Evolutionary conservation across 2,797 vertebrate species (phyloP), one percentile per base, ranked within the genome.

Genomic region (Linurgus olivaceus): DNA sequence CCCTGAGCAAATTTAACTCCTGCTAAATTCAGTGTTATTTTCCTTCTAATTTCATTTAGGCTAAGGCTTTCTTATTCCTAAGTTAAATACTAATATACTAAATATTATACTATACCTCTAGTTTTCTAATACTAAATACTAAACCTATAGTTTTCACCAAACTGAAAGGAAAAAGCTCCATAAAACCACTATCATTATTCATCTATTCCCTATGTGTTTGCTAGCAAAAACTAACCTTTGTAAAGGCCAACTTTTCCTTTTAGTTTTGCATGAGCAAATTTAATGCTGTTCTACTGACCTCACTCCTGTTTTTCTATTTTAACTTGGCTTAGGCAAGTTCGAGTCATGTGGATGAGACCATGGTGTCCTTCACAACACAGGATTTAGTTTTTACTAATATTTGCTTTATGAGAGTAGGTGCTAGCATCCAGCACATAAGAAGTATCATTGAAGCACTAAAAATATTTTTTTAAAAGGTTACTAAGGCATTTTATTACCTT

Each of bases 1-100:
- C 83, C 82, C 57, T 85, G 67, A 91, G 65, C 74, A 88, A 88
- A 92, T 88, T 78, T 86, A 61, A 84, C 77, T 95, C 75, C 81
- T 44, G 28, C 24, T 93, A 84, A 93, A 82, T 78, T 92, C 55
- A 52, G 29, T 38, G 42, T 47, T 79, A 91, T 75, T 86, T 95
- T 94, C 65, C 45, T 88, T 77, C 59, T 93, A 45, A 88, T 86
- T 91, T 93, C 58, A 86, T 80, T 89, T 55, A 62, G 16, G 29
- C 31, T 50, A 90, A 75, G 21, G 11, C n/a, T 65, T 92, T 90
- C 71, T 59, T 84, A 86, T 21, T 72, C 33, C n/a, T 5, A 44
- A 62, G 26, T 78, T 68, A 68, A 95, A 89, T 79, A 83, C 9
- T 38, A 48, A 51, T 38, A 38, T 38, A 38, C 37, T 38, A 38